A percentile compares a stretch with the other conserved stretches of the same genome.
Conservation (phyloP, 1,140 invertebrate genomes). For the Glomeris maerens region DNA sequence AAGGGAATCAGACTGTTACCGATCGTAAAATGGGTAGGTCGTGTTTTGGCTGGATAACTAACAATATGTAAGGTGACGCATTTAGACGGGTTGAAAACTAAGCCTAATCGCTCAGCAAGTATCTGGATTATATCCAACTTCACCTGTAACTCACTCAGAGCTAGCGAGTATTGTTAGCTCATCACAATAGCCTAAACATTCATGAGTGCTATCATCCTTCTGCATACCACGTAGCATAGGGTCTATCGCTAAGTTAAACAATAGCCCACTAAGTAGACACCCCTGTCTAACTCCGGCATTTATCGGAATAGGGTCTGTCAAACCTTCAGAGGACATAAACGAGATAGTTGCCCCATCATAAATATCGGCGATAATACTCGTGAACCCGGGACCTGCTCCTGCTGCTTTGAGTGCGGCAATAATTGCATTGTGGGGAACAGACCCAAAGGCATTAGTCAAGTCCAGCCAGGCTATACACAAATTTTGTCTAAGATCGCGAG, state of each 20-base stretch:
- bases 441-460: conserved; percentile 26
- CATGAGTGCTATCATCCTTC: neutral
- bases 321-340: conserved; percentile 1
- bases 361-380: conserved; percentile 2
- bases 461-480: conserved; percentile 21
- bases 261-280: conserved; percentile 22
- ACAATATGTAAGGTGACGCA: conserved; percentile 5
- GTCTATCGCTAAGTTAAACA: conserved; percentile 27
- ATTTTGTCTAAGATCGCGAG: conserved; percentile 9
- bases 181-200: conserved; percentile 13
- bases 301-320: conserved; percentile 5
- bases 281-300: conserved; percentile 26
- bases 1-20: neutral
- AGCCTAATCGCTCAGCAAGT: conserved; percentile 9
- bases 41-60: neutral
- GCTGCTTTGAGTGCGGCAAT: conserved; percentile 10
- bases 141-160: conserved; percentile 1
- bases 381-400: conserved; percentile 7
- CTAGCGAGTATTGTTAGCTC: conserved; percentile 11
- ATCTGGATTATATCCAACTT: neutral
- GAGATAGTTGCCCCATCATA: conserved; percentile 7
- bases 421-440: conserved; percentile 21
- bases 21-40: neutral
- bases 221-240: conserved; percentile 9
- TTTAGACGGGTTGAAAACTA: conserved; percentile 13